These are phyloP conservation scores for Chaenodraco wilsoni DNA, from an alignment of 2,797 vertebrate species.

Conservation along the genomic window DNA sequence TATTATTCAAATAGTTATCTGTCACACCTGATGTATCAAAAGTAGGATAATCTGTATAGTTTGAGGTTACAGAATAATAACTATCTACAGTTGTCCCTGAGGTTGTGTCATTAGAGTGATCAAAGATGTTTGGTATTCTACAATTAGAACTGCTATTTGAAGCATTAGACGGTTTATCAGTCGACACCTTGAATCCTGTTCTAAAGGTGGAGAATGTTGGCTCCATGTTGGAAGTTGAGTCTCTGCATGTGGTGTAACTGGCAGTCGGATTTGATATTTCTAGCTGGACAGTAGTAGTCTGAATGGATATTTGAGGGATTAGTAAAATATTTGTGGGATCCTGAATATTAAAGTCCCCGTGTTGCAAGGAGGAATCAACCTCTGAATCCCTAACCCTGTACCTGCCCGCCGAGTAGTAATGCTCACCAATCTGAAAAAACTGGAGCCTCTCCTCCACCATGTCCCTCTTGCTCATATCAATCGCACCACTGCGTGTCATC, in stretches of 20 bases:
- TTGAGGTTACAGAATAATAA: conserved; percentile 55
- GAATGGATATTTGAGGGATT: conserved; percentile 88
- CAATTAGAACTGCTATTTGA: conserved; percentile 53
- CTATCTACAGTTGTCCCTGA: conserved; percentile 65
- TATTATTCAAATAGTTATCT: conserved; percentile 37
- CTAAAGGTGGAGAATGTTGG: conserved; percentile 97
- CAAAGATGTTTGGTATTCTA: conserved; percentile 65
- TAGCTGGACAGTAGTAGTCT: conserved; percentile 90
- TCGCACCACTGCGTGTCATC: conserved; percentile 99
- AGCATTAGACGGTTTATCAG: conserved; percentile 53
- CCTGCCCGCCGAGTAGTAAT: conserved; percentile 95
- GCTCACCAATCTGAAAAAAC: conserved; percentile 99
- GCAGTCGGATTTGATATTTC: conserved; percentile 86
- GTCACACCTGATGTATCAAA: conserved; percentile 38
- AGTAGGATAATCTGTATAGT: conserved; percentile 50
- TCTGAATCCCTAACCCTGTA: conserved; percentile 92
- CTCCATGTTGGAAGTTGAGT: conserved; percentile 87
- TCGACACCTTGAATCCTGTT: conserved; percentile 86
- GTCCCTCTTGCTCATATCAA: conserved; percentile 99
- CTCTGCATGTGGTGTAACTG: conserved; percentile 87
- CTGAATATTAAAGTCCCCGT: conserved; percentile 87
- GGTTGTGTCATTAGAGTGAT: conserved; percentile 52
- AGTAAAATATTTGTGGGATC: conserved; percentile 85
- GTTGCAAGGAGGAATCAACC: conserved; percentile 82
- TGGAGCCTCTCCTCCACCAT: conserved; percentile 99